Evolutionary conservation across 2,113 vertebrate genomes (phyloP).

Genomic region (Dunckerocampus dactyliophorus): DNA sequence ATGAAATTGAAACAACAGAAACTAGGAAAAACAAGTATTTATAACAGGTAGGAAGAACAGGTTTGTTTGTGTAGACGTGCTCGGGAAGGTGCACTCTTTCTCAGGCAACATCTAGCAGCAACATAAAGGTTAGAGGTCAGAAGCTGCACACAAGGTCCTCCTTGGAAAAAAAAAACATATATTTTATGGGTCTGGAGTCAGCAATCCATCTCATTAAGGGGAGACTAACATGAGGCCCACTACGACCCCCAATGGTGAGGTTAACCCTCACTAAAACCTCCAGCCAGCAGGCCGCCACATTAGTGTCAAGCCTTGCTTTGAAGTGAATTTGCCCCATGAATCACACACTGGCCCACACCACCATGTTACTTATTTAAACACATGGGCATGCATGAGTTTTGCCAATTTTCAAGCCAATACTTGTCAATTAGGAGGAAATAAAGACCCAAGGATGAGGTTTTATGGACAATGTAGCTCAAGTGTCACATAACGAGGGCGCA

Average conservation of each 20-base stretch:
- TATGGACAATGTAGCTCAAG: not conserved
- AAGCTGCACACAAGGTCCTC: constrained; percentile 15
- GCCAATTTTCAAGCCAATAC: not conserved
- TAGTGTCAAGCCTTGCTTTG: constrained; percentile 41
- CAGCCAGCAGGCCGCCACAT: constrained; percentile 23
- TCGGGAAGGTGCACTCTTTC: not conserved
- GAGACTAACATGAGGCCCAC: constrained; percentile 20
- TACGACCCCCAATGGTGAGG: constrained; percentile 32
- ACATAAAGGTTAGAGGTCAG: constrained; percentile 32
- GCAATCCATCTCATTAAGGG: constrained; percentile 56
- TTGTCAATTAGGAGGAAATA: not conserved
- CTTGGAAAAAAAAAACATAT: constrained; percentile 6
- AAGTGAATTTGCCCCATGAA: constrained; percentile 14
- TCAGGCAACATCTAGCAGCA: constrained; percentile 18
- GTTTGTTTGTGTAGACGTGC: constrained; percentile 3
- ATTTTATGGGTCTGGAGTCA: constrained; percentile 35
- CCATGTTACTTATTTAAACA: not conserved
- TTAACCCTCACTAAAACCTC: constrained; percentile 30
- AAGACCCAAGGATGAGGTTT: not conserved
- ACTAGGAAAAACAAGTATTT: not conserved
- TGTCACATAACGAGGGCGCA: not conserved
- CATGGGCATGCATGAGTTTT: not conserved
- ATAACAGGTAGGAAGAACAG: not conserved
- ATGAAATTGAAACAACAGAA: not conserved
- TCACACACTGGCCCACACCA: constrained; percentile 4